Evolutionary conservation across 2,113 vertebrate species (phyloP).

Genomic region (Cygnus atratus): DNA sequence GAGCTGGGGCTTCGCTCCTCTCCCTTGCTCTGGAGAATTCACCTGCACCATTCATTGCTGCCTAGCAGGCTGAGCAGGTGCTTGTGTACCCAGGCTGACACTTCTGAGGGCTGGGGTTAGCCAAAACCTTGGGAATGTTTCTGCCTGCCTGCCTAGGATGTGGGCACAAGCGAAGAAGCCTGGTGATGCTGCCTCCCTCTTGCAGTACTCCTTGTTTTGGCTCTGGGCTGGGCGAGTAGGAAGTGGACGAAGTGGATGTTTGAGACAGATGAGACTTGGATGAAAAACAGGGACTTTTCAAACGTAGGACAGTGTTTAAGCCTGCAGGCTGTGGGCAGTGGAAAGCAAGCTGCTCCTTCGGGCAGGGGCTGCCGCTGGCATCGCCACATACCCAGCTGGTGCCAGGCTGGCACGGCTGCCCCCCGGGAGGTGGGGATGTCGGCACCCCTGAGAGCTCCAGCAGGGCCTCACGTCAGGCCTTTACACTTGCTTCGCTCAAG

Average conservation of each 20-base stretch:
- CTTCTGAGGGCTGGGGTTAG: neutral
- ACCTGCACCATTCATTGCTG: neutral
- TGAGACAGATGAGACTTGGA: neutral
- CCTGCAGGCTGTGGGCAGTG: neutral
- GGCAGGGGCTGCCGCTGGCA: neutral
- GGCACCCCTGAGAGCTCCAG: neutral
- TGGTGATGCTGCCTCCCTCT: rapidly evolving
- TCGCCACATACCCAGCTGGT: neutral
- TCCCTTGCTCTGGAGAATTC: neutral
- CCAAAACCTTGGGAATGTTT: neutral
- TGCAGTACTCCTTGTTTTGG: neutral
- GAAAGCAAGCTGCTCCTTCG: constrained; percentile 16
- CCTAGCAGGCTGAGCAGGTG: neutral
- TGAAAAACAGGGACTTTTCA: neutral
- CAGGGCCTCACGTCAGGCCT: neutral
- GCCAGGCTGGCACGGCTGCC: neutral
- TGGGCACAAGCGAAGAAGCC: neutral
- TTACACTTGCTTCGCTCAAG: neutral
- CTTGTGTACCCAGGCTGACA: neutral
- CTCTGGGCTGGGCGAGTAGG: neutral
- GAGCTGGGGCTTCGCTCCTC: neutral
- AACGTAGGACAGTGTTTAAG: neutral
- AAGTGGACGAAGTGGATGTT: neutral
- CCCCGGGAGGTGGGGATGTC: neutral
- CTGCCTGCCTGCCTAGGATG: neutral